Conservation (phyloP, 2,113 vertebrate genomes). For the Neodontobutis hainanensis region DNA sequence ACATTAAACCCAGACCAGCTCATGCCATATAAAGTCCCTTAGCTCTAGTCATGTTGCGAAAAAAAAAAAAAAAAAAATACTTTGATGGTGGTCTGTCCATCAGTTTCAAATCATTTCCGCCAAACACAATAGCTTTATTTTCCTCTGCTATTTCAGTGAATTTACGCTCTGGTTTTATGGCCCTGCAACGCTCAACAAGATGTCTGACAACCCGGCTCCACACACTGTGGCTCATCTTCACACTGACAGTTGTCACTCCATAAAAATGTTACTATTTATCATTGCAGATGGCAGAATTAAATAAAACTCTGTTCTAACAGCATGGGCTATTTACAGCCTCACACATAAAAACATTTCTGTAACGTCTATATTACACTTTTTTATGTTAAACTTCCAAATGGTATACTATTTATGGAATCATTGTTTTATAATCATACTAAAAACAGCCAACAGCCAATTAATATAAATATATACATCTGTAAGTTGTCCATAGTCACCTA, state of each 20-base stretch:
- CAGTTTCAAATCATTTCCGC: slow-evolving; percentile 15
- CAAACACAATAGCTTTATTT: slow-evolving; percentile 23
- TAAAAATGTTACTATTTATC: slow-evolving; percentile 55
- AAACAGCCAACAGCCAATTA: no score
- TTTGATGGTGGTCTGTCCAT: slow-evolving; percentile 31
- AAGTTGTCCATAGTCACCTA: neutral
- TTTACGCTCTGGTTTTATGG: slow-evolving; percentile 19
- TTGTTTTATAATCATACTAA: neutral
- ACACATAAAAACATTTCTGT: slow-evolving; percentile 20
- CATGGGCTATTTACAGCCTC: slow-evolving; percentile 50
- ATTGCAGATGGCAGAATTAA: slow-evolving; percentile 58
- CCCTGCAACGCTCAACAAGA: slow-evolving; percentile 19
- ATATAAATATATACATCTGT: no score
- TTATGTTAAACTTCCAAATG: slow-evolving; percentile 4
- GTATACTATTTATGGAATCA: neutral
- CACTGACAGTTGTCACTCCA: slow-evolving; percentile 45
- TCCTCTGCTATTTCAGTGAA: slow-evolving; percentile 14
- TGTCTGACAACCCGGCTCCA: slow-evolving; percentile 27
- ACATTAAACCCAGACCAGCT: no score
- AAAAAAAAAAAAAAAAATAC: slow-evolving; percentile 21
- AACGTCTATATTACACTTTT: slow-evolving; percentile 33
- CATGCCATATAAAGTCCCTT: no score
- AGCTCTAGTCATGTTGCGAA: neutral
- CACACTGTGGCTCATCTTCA: slow-evolving; percentile 42
- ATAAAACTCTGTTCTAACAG: slow-evolving; percentile 45